Conservation (phyloP, 1,140 invertebrate genomes). For the Samia ricini region DNA sequence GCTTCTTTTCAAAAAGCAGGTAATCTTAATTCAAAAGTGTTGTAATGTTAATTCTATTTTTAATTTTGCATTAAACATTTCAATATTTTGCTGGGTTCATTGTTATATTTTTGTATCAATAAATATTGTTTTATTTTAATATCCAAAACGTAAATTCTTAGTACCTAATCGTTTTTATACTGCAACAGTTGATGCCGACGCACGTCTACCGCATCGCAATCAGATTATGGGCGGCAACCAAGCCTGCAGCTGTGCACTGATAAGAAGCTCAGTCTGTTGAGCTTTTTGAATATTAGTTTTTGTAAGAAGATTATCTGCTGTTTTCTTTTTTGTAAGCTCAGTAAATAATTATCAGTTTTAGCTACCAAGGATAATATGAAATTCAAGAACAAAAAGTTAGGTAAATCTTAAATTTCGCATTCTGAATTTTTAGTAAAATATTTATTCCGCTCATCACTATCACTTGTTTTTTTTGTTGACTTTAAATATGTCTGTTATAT, state of each 20-base stretch:
- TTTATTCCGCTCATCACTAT: too few relatives aligned
- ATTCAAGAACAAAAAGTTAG: too few relatives aligned
- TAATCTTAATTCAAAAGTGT: slow-evolving; percentile 18
- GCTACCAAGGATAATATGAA: neutral
- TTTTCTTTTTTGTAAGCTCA: neutral
- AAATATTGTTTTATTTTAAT: too few relatives aligned
- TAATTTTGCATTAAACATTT: neutral
- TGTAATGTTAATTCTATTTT: slow-evolving; percentile 16
- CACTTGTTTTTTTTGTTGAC: too few relatives aligned
- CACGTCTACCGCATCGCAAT: slow-evolving; percentile 13
- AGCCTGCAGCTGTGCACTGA: slow-evolving; percentile 13
- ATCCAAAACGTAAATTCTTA: too few relatives aligned
- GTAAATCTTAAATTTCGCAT: too few relatives aligned
- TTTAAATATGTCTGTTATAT: too few relatives aligned
- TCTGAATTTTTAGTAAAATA: too few relatives aligned
- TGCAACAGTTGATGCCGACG: neutral
- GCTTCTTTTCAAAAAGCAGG: slow-evolving; percentile 40
- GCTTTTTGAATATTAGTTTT: slow-evolving; percentile 21
- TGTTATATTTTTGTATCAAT: too few relatives aligned
- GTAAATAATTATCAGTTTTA: neutral
- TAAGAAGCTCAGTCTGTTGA: slow-evolving; percentile 21
- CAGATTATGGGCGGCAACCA: slow-evolving; percentile 27
- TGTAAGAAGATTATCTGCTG: neutral
- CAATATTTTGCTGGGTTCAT: too few relatives aligned
- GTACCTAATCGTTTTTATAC: slow-evolving; percentile 6